Evolutionary conservation across 2,113 vertebrate genomes (phyloP), one percentile per base, ranked within the genome.

Genomic region (Stictonetta naevosa): DNA sequence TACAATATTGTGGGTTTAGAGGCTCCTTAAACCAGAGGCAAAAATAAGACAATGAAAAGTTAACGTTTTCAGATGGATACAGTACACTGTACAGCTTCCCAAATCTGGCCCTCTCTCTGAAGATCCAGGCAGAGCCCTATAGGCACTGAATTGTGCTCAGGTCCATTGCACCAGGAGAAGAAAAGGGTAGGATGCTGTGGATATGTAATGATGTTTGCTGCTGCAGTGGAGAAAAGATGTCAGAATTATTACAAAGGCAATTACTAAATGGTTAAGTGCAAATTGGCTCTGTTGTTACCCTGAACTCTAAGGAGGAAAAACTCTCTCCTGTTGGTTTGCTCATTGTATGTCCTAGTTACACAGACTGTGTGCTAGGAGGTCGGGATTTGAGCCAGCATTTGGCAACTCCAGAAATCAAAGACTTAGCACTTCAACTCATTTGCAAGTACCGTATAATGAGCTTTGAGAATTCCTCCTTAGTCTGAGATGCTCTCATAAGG

Each of bases 381-480:
- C 7, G 3, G 85, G 73, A 72, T 78, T 86, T 88, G 42, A 90
- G 90, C 48, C 85, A 83, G 50, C 69, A 59, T 91, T 95, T 91
- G 78, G 78, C 15, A 71, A 78, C 77, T 76, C 66, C 80, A 96
- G 60, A 94, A 96, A 93, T 96, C 89, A 91, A 95, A 95, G 89
- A 76, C 83, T 79, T 76, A 21, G 56, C 58, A 66, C 36, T 84
- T 83, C 8, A 12, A 55, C 95, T 95, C 77, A 77, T 96, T 93
- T 94, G 88, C 84, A 95, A 94, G 68, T 78, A 90, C 73, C 18
- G 29, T 69, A 77, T 95, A 96, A 96, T 92, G 80, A 97, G 92
- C 85, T 93, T 92, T 77, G 83, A 94, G 88, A 91, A 92, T 92
- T 91, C 44, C 56, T 95, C 85, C 92, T 90, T 71, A 93, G 95